Base-by-base conservation (phyloP, 2,113 vertebrate genomes). In the Prochilodus magdalenae region DNA sequence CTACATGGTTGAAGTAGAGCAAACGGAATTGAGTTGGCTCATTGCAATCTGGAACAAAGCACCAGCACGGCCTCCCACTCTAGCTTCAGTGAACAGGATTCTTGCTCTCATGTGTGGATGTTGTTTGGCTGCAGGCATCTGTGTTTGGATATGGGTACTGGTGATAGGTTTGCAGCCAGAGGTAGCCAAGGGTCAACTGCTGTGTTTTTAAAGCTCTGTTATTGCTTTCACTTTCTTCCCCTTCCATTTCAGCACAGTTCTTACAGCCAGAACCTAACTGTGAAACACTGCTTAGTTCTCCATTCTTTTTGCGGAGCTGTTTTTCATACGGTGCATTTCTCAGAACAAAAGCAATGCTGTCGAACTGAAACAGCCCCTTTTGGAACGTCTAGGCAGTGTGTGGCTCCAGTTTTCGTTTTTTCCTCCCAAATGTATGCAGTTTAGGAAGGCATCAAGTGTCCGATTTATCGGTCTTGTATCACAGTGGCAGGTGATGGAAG, bases 121-220 rank as follows among this genome's bases (percentile, higher is more conserved):
- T 95, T 96, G 95, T 96, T 96, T 97, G 94, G 96, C 96, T 97
- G 85, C 91, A 93, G 95, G 96, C 96, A 96, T 96, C 93, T 95
- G 95, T 97, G 96, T 97, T 97, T 97, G 94, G 95, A 97, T 97
- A 97, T 96, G 91, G 93, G 95, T 94, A 95, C 96, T 93, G 89
- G 93, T 96, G 96, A 97, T 97, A 97, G 97, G 96, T 96, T 97
- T 95, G 92, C 94, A 95, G 95, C 94, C 95, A 96, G 95, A 92
- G 90, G 93, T 93, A 95, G 89, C 90, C 92, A 94, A 96, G 96
- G 97, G 96, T 98, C 96, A 97, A 96, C 94, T 96, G 93, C 95
- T 94, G 93, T 95, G 94, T 93, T 95, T 94, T 90, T 86, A 93
- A 83, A 87, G 79, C 49, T 90, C 91, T 92, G 90, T 94, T 93